Evolutionary conservation across 2,113 vertebrate species (phyloP).

Genomic region (Pimephales promelas): DNA sequence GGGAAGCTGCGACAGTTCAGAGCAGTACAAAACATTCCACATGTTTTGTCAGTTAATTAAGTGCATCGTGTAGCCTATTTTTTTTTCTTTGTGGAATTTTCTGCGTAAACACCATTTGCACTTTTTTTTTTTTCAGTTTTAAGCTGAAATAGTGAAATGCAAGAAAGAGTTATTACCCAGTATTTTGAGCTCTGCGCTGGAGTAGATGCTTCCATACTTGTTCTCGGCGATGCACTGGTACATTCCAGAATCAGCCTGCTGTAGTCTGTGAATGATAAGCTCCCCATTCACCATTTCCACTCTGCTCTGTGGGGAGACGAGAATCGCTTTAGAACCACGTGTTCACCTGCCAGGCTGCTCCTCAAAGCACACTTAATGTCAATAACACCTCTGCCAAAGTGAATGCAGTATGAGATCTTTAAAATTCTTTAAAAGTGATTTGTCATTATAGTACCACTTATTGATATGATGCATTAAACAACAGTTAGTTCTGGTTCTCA

Average conservation of each 20-base stretch:
- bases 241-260: conserved; percentile 92
- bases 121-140: no score
- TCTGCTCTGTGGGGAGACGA: conserved; percentile 80
- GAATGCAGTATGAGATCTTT: not conserved
- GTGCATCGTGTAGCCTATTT: no score
- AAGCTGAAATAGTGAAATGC: not conserved
- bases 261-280: conserved; percentile 83
- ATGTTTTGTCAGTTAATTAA: no score
- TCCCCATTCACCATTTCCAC: conserved; percentile 85
- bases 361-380: conserved; percentile 4
- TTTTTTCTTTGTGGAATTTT: no score
- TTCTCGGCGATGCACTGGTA: conserved; percentile 96
- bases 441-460: not conserved
- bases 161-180: conserved; percentile 77
- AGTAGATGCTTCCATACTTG: conserved; percentile 87
- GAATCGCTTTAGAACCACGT: conserved; percentile 16
- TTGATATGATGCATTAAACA: not conserved
- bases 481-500: not conserved
- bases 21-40: no score
- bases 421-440: not conserved
- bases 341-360: not conserved
- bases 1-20: no score
- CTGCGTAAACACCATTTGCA: no score
- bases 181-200: conserved; percentile 87
- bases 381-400: not conserved